Percentiles rank a stretch among this genome's conserved stretches.
Evolutionary conservation across 2,113 vertebrate genomes (phyloP).

Genomic region (Engraulis encrasicolus): DNA sequence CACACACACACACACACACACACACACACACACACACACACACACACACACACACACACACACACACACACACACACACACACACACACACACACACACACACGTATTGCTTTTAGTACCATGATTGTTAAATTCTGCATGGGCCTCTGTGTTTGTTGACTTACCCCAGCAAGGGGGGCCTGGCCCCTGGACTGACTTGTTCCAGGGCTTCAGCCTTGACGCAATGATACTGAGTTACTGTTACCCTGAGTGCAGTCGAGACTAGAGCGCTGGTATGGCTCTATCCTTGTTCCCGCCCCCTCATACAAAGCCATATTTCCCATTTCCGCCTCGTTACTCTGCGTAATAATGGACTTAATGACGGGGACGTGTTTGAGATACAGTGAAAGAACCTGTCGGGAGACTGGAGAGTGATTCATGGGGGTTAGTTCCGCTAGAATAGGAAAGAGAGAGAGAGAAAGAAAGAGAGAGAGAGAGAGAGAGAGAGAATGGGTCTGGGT

Average conservation of each 20-base stretch:
- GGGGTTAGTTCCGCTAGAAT: neutral
- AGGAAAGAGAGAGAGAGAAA: neutral
- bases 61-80: slow-evolving; percentile 11
- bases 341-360: neutral
- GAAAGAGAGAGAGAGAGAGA: neutral
- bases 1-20: slow-evolving; percentile 11
- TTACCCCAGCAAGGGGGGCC: no score
- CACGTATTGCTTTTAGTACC: neutral
- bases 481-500: neutral
- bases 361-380: neutral
- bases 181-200: no score
- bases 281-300: neutral
- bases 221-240: no score
- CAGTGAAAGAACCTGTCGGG: neutral
- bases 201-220: no score
- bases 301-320: neutral
- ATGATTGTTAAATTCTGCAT: neutral
- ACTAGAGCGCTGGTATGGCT: no score
- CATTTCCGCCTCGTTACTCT: neutral
- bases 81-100: neutral
- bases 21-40: slow-evolving; percentile 6
- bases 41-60: neutral
- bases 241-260: no score
- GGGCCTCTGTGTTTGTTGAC: no score
- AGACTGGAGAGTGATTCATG: neutral